phyloP scores from a whole-genome alignment of 2,113 vertebrate species.

The Spea multiplicata region DNA sequence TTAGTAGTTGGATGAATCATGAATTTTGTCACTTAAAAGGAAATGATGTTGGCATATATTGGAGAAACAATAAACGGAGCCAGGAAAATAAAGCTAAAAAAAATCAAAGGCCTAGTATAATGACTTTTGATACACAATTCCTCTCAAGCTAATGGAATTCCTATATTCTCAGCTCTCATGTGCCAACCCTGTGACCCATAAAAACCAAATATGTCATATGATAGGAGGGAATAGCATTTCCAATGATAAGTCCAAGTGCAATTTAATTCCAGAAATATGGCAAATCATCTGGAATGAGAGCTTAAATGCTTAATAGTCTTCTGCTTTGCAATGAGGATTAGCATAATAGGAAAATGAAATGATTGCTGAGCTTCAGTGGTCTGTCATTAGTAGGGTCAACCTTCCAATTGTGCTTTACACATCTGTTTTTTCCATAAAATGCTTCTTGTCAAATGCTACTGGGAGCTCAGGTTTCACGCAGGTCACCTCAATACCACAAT shows the following conservation, averaged over 20 bases:
- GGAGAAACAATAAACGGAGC: conserved; percentile 16
- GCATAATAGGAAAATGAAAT: conserved; percentile 25
- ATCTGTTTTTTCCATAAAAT: conserved; percentile 19
- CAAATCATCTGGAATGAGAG: conserved; percentile 3
- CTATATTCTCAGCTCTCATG: conserved; percentile 17
- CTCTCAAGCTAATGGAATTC: conserved; percentile 26
- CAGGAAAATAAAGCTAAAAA: conserved; percentile 19
- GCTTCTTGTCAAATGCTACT: neutral
- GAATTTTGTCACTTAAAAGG: conserved; percentile 28
- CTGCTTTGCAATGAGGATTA: conserved; percentile 15
- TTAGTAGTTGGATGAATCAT: neutral
- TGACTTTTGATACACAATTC: conserved; percentile 34
- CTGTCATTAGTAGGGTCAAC: conserved; percentile 17
- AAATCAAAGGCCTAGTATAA: conserved; percentile 15
- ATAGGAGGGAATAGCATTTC: conserved; percentile 20
- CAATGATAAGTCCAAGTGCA: conserved; percentile 16
- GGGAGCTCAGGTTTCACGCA: neutral
- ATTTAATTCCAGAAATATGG: conserved; percentile 26
- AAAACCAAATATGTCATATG: conserved; percentile 31
- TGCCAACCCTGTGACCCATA: conserved; percentile 12
- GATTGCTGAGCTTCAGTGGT: neutral
- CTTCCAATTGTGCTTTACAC: neutral
- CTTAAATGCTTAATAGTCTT: neutral
- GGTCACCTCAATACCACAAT: neutral
- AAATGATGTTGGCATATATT: conserved; percentile 25